Base-by-base conservation (phyloP, 2,888 invertebrate genomes). In the Baccha elongata region DNA sequence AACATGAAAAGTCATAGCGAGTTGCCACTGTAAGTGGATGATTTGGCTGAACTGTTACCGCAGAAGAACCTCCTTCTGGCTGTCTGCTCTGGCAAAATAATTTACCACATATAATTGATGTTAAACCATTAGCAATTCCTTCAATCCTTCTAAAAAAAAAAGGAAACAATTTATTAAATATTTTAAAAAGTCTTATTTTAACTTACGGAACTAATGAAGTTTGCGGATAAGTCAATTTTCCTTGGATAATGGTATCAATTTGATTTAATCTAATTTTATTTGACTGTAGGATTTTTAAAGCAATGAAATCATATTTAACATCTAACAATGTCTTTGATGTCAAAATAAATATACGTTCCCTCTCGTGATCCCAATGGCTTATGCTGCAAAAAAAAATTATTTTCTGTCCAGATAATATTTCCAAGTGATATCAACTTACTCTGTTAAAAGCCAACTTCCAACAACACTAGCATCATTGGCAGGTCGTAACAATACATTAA, bases 281-380 rank as follows among this genome's bases (percentile, higher is more conserved):
- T 86, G 93, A 94, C 83, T 95, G 95, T 71, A 95, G 90, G 85
- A 95, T 92, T 86, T 94, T 94, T 89, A 95, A 92, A 0, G 95
- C 95, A 86, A 97, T 96, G 89, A 97, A 96, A 91, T 97, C 96
- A 89, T 96, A 97, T 88, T 96, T 96, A 73, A 96, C 93, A 6
- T 94, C 93, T 87, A 96, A 92, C 26, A 97, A 91, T 40, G 94
- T 92, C 86, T 94, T 92, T n/a, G 94, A 93, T 2, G 95, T 95
- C 21, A 97, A 91, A 11, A 96, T 89, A 1, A 96, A 92, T 40
- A 97, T 92, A 58, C 96, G 92, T 90, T 97, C 97, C 87, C 95
- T 94, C 88, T 97, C 96, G 87, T 95, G 94, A 88, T 97, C 96
- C 97, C 97, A 97, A 83, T 96, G 92, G 86, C 95, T 96, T 87